Evolutionary conservation across 1,140 invertebrate species (phyloP), one percentile per base, ranked within the genome.

Genomic region (Melipona quadrifasciata): DNA sequence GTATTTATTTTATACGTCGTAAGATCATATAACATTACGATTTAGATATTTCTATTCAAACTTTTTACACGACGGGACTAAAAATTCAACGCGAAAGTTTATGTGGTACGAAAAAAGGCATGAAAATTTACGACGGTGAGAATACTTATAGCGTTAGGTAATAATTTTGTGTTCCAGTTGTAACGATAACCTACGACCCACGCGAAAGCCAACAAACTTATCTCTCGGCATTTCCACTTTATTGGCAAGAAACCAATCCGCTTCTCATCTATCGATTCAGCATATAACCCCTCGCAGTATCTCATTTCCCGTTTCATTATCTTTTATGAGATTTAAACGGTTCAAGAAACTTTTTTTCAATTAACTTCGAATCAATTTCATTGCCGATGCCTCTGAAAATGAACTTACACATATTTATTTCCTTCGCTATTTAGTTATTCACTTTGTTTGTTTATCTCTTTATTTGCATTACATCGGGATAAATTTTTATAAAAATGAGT

Each of bases 191-290:
- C 82, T 67, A 68, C 57, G 82, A 84, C 47, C 73, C 31, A 17
- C 31, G 19, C 34, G 39, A 77, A 73, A 68, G 65, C 31, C 61
- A 75, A 84, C 76, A 85, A 73, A 84, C 75, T 67, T 80, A 84
- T 84, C 84, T 71, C 65, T 16, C 58, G n/a, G 68, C 55, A 53
- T 70, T 81, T 57, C 31, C 39, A 67, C 39, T 76, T 79, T 82
- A 87, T 74, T 75, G 68, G 58, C 82, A 73, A 24, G 68, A 82
- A 85, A 80, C 68, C 67, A 85, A 79, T 67, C 61, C 51, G 17
- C 27, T 17, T 24, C 47, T 47, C 55, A 3, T 53, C 12, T 72
- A 70, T 58, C 79, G 67, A 53, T 72, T 76, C 39, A 21, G 4
- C 21, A 0, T 78, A 27, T n/a, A 55, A 53, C n/a, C 10, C 24